phyloP scores from a whole-genome alignment of 2,888 invertebrate genomes.

The Thera britannica region DNA sequence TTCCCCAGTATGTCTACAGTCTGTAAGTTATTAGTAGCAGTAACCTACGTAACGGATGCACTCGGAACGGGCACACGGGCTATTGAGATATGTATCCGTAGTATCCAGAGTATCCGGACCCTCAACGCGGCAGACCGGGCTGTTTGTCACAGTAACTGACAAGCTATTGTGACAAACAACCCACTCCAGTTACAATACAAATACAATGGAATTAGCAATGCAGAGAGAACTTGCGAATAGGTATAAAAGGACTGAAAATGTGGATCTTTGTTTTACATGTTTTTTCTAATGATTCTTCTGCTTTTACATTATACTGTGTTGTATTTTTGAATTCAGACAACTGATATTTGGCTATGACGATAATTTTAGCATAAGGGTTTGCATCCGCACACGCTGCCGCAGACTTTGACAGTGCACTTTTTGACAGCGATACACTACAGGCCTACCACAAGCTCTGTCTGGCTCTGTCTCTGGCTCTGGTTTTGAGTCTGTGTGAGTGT shows the following conservation, averaged over 20 bases:
- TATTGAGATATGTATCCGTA: constrained; percentile 33
- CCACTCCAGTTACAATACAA: constrained; percentile 2
- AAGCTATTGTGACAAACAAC: constrained; percentile 8
- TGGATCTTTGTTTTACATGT: too few relatives aligned
- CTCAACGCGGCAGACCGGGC: constrained; percentile 16
- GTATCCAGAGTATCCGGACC: constrained; percentile 18
- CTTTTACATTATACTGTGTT: too few relatives aligned
- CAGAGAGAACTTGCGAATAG: not conserved
- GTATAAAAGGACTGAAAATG: not conserved
- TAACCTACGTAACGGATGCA: constrained; percentile 24
- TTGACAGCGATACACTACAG: too few relatives aligned
- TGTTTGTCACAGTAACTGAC: constrained; percentile 32
- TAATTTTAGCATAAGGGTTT: too few relatives aligned
- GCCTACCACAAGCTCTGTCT: too few relatives aligned
- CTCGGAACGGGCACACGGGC: constrained; percentile 27
- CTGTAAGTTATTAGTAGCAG: not conserved
- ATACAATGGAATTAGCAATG: constrained; percentile 12
- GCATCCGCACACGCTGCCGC: too few relatives aligned
- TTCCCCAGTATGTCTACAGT: not conserved
- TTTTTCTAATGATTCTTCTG: too few relatives aligned
- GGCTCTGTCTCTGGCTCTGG: too few relatives aligned
- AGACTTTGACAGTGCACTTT: too few relatives aligned
- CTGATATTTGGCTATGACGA: too few relatives aligned
- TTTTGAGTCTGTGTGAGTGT: too few relatives aligned
- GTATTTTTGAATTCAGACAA: too few relatives aligned